Percentiles rank a stretch among this genome's conserved stretches.
phyloP scores from a whole-genome alignment of 2,888 invertebrate species.

The Xylota segnis region DNA sequence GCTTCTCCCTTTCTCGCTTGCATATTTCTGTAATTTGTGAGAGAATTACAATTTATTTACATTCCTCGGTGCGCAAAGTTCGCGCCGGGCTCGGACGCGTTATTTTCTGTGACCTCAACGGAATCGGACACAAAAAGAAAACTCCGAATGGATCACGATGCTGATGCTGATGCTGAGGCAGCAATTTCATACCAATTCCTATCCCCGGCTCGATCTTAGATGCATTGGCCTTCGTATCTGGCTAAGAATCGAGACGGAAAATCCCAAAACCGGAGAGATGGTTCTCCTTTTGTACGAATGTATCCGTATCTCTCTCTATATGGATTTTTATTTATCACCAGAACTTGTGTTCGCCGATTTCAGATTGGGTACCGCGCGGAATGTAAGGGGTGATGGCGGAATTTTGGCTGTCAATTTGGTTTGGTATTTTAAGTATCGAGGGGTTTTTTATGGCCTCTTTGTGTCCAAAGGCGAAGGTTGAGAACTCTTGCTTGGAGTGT shows the following conservation, averaged over 20 bases:
- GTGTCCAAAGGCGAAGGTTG: neutral
- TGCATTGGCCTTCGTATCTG: slow-evolving; percentile 14
- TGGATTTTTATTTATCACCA: slow-evolving; percentile 58
- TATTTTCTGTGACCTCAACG: slow-evolving; percentile 48
- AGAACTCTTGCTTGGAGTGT: neutral
- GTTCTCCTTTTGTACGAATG: slow-evolving; percentile 3
- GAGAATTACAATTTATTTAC: slow-evolving; percentile 73
- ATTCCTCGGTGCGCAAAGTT: slow-evolving; percentile 58
- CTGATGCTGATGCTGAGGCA: slow-evolving; percentile 17
- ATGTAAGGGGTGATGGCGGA: slow-evolving; percentile 33
- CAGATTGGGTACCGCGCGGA: slow-evolving; percentile 25
- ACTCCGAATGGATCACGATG: slow-evolving; percentile 16
- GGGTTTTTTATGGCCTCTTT: neutral
- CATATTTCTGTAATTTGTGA: slow-evolving; percentile 67
- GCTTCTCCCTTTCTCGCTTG: slow-evolving; percentile 35
- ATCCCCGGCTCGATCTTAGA: slow-evolving; percentile 21
- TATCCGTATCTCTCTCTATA: slow-evolving; percentile 16
- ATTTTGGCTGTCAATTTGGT: slow-evolving; percentile 44
- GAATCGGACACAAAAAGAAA: slow-evolving; percentile 14
- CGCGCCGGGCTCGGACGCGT: slow-evolving; percentile 45
- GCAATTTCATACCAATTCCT: slow-evolving; percentile 32
- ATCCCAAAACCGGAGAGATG: slow-evolving; percentile 18
- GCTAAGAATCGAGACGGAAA: slow-evolving; percentile 13
- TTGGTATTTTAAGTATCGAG: slow-evolving; percentile 43
- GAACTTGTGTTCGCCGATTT: slow-evolving; percentile 36